Evolutionary conservation across 2,797 vertebrate genomes (phyloP).

Genomic region (Acipenser oxyrinchus): DNA sequence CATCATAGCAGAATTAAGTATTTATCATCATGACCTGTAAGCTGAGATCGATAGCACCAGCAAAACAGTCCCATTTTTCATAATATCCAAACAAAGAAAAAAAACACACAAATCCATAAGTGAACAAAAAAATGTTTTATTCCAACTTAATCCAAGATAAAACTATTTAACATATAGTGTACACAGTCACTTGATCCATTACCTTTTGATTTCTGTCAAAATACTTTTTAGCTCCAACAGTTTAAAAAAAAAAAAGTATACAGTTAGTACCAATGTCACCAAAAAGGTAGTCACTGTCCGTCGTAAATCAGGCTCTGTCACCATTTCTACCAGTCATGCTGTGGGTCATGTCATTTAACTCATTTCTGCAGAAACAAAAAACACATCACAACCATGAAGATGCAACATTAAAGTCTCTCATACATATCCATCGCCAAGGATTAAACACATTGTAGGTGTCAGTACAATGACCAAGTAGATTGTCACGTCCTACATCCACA

Average conservation of each 20-base stretch:
- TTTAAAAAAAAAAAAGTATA: background rate
- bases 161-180: background rate
- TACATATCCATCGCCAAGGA: too few relatives aligned
- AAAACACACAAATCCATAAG: too few relatives aligned
- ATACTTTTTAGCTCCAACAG: background rate
- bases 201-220: background rate
- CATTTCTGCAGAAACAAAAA: slow-evolving; percentile 74
- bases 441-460: too few relatives aligned
- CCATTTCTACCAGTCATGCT: slow-evolving; percentile 72
- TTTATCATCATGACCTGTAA: too few relatives aligned
- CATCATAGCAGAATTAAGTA: too few relatives aligned
- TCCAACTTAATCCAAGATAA: background rate
- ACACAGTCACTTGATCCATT: background rate
- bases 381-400: slow-evolving; percentile 63
- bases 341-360: slow-evolving; percentile 74
- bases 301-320: slow-evolving; percentile 67
- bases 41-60: too few relatives aligned
- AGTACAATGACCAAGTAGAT: background rate
- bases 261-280: slow-evolving; percentile 25
- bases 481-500: too few relatives aligned
- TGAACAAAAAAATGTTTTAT: background rate
- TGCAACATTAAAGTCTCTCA: slow-evolving; percentile 13
- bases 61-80: too few relatives aligned
- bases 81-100: too few relatives aligned
- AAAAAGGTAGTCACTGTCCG: slow-evolving; percentile 67